Conservation (phyloP, 2,113 vertebrate genomes). For the Acanthisitta chloris region DNA sequence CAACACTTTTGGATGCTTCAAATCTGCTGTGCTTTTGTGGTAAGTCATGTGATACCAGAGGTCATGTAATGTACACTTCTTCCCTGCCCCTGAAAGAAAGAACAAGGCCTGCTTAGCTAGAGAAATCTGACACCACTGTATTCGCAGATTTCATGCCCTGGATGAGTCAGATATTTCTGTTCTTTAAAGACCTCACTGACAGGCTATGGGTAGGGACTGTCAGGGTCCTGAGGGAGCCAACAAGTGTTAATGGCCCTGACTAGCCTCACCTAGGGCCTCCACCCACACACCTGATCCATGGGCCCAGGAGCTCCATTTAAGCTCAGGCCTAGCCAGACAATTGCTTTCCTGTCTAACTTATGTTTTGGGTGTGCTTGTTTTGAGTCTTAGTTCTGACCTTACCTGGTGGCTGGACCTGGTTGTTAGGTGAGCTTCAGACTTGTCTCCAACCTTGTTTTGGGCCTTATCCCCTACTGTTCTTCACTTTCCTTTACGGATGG, state of each 20-base stretch:
- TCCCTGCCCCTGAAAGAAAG: not conserved
- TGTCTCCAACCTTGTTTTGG: rapidly evolving
- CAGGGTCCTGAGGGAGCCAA: not conserved
- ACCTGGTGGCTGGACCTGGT: rapidly evolving
- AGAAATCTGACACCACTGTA: not conserved
- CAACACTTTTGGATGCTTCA: not conserved
- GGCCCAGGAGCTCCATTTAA: not conserved
- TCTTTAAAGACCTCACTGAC: not conserved
- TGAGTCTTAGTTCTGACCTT: rapidly evolving
- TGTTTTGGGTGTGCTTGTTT: rapidly evolving
- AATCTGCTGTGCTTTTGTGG: not conserved
- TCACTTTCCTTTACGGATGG: rapidly evolving
- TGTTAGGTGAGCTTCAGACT: rapidly evolving
- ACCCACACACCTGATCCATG: not conserved
- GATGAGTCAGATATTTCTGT: not conserved
- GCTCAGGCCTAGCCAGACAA: rapidly evolving
- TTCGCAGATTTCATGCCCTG: not conserved
- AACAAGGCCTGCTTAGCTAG: not conserved
- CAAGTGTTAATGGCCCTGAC: not conserved
- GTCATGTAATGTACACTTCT: not conserved
- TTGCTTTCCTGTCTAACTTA: rapidly evolving
- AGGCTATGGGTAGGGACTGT: rapidly evolving
- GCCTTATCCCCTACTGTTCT: rapidly evolving
- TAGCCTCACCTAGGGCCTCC: not conserved
- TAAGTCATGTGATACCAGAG: not conserved